phyloP scores from a whole-genome alignment of 1,140 invertebrate genomes.

The Homarus americanus region DNA sequence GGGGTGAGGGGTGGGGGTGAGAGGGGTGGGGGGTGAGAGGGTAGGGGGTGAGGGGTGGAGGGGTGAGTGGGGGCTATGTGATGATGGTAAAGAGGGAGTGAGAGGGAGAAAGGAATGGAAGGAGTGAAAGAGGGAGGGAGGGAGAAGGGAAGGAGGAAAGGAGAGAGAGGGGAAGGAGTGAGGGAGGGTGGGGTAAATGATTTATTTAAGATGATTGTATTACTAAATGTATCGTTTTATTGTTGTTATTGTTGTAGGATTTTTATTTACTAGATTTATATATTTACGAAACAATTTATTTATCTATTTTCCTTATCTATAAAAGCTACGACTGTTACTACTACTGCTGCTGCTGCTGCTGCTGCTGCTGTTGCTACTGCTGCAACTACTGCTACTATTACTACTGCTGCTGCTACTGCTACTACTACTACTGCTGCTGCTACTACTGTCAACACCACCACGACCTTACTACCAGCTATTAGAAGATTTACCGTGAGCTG shows the following conservation, averaged over 20 bases:
- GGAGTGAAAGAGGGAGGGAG: background rate
- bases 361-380: background rate
- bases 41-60: too few species aligned
- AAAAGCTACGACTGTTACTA: background rate
- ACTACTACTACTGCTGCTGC: background rate
- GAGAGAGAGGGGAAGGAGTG: background rate
- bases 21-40: too few species aligned
- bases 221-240: background rate
- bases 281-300: background rate
- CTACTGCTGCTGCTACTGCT: background rate
- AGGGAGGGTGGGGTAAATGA: background rate
- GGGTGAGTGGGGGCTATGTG: conserved; percentile 6
- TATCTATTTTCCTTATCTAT: background rate
- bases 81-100: too few species aligned
- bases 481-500: background rate
- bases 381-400: conserved; percentile 9
- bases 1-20: too few species aligned
- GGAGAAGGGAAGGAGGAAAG: background rate
- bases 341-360: background rate
- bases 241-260: background rate
- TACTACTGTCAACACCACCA: background rate
- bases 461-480: background rate
- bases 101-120: background rate
- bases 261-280: background rate
- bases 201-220: too few species aligned